These are phyloP conservation scores for Zygaena filipendulae DNA, from an alignment of 2,888 invertebrate species.

Conservation along the genomic window DNA sequence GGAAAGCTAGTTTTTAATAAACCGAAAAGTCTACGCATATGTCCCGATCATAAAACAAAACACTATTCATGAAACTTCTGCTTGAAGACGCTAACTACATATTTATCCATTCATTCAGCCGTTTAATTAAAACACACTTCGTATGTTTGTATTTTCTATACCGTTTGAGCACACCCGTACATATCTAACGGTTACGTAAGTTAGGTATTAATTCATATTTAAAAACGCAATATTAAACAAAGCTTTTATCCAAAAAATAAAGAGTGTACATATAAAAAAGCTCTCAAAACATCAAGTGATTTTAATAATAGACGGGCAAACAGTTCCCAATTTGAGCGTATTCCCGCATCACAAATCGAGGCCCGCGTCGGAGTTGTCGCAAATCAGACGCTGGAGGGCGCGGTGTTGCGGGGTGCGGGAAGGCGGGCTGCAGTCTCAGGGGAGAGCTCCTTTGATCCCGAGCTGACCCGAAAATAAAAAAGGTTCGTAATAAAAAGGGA, in stretches of 20 bases:
- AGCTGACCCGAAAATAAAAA: conserved; percentile 69
- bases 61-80: too few relatives aligned
- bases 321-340: conserved; percentile 58
- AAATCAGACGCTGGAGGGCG: conserved; percentile 54
- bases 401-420: conserved; percentile 25
- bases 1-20: too few relatives aligned
- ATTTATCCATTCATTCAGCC: too few relatives aligned
- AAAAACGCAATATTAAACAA: too few relatives aligned
- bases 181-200: conserved; percentile 4
- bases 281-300: conserved; percentile 51
- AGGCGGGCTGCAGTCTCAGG: conserved; percentile 34
- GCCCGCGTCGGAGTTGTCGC: conserved; percentile 56
- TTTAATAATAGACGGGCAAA: conserved; percentile 57
- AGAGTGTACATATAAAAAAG: conserved; percentile 31
- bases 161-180: too few relatives aligned
- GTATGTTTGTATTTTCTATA: too few relatives aligned
- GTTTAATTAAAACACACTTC: too few relatives aligned
- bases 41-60: too few relatives aligned
- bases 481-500: conserved; percentile 67
- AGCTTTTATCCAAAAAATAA: conserved; percentile 30
- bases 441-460: conserved; percentile 66
- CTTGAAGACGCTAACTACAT: too few relatives aligned
- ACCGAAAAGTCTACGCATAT: too few relatives aligned
- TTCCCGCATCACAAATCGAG: conserved; percentile 66
- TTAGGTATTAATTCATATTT: conserved; percentile 5